Evolutionary conservation across 2,888 invertebrate species (phyloP).

Genomic region (Liodrosophila aerea): DNA sequence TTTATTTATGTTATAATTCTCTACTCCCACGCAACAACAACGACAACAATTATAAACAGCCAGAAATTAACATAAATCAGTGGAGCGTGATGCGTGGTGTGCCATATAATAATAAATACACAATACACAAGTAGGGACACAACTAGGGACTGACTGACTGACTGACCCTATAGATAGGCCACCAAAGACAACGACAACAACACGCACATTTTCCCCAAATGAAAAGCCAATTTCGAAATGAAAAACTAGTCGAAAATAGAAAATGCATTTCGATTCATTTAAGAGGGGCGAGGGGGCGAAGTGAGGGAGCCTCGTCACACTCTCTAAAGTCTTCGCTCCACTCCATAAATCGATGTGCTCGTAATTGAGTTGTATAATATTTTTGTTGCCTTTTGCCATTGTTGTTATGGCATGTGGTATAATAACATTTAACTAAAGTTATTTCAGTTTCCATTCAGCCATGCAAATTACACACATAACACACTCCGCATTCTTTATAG

Average conservation of each 20-base stretch:
- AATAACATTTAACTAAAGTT: constrained; percentile 72
- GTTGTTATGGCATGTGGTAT: constrained; percentile 27
- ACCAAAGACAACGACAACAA: constrained; percentile 2
- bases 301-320: too few relatives aligned
- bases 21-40: constrained; percentile 13
- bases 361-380: constrained; percentile 60
- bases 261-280: constrained; percentile 55
- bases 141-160: too few relatives aligned
- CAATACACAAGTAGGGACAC: constrained; percentile 45
- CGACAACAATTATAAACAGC: constrained; percentile 5
- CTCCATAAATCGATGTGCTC: constrained; percentile 13
- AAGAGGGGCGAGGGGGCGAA: too few relatives aligned
- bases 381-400: constrained; percentile 31
- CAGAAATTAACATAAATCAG: constrained; percentile 76
- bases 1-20: background rate
- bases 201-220: constrained; percentile 34
- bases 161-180: constrained; percentile 32
- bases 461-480: constrained; percentile 58
- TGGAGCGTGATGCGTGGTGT: constrained; percentile 69
- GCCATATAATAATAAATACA: constrained; percentile 73
- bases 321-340: too few relatives aligned
- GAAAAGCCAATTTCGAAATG: constrained; percentile 50
- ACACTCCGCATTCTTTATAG: constrained; percentile 21
- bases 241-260: constrained; percentile 61
- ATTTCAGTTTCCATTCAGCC: constrained; percentile 64